Evolutionary conservation across 2,113 vertebrate genomes (phyloP).

Genomic region (Erpornis zantholeuca): DNA sequence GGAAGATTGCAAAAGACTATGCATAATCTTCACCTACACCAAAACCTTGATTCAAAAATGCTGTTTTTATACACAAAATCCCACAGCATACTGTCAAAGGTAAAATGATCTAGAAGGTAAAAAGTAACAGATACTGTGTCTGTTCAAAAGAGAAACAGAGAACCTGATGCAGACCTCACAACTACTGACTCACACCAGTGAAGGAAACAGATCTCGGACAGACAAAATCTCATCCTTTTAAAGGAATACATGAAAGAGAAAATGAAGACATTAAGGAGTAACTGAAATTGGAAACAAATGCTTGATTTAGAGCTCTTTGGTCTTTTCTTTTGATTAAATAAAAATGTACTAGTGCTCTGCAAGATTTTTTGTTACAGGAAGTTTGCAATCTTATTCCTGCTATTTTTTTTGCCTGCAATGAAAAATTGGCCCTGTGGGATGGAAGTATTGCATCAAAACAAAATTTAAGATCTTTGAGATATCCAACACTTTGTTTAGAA

Average conservation of each 20-base stretch:
- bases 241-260: neutral
- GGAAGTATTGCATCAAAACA: neutral
- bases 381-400: neutral
- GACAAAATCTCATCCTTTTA: neutral
- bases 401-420: neutral
- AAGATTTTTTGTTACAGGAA: neutral
- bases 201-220: neutral
- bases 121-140: neutral
- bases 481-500: neutral
- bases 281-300: neutral
- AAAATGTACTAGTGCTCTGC: neutral
- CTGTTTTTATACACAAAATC: neutral
- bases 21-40: neutral
- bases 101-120: neutral
- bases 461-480: neutral
- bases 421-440: neutral
- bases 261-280: neutral
- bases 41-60: neutral
- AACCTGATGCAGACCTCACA: neutral
- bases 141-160: neutral
- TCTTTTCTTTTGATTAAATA: neutral
- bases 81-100: neutral
- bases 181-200: neutral
- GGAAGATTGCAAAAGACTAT: neutral
- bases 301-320: neutral